Conservation (phyloP, 2,888 invertebrate species). For the Caenorhabditis wallacei region DNA sequence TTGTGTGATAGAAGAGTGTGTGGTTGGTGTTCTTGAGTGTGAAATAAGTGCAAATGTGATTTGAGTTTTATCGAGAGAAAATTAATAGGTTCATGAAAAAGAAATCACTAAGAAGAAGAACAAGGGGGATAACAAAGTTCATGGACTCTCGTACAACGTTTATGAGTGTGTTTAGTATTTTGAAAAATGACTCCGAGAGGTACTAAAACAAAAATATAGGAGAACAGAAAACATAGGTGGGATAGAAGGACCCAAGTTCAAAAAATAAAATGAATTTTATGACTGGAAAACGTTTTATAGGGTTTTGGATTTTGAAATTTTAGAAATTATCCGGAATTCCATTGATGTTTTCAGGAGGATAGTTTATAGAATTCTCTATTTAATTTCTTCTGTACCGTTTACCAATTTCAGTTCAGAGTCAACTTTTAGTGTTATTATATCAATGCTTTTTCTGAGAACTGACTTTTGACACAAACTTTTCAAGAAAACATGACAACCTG, state of each 20-base stretch:
- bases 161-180: slow-evolving; percentile 6
- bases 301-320: too few species aligned
- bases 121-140: background rate
- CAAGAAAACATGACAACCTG: slow-evolving; percentile 13
- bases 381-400: too few species aligned
- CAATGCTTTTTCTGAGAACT: too few species aligned
- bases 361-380: too few species aligned
- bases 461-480: slow-evolving; percentile 17
- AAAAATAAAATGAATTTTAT: background rate
- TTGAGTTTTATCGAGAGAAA: background rate
- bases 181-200: background rate
- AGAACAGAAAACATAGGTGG: background rate
- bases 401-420: too few species aligned
- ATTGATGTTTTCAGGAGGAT: too few species aligned
- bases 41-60: slow-evolving; percentile 37
- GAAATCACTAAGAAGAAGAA: background rate
- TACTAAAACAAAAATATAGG: background rate
- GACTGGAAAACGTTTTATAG: too few species aligned
- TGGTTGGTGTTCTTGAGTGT: slow-evolving; percentile 13
- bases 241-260: background rate
- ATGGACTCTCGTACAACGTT: slow-evolving; percentile 5
- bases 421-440: too few species aligned
- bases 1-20: slow-evolving; percentile 27
- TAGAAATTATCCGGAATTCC: too few species aligned
- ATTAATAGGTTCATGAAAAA: slow-evolving; percentile 15